Percentiles rank a stretch among this genome's conserved stretches.
These are phyloP conservation scores for Apis dorsata DNA, from an alignment of 1,140 invertebrate genomes.

Conservation along the genomic window DNA sequence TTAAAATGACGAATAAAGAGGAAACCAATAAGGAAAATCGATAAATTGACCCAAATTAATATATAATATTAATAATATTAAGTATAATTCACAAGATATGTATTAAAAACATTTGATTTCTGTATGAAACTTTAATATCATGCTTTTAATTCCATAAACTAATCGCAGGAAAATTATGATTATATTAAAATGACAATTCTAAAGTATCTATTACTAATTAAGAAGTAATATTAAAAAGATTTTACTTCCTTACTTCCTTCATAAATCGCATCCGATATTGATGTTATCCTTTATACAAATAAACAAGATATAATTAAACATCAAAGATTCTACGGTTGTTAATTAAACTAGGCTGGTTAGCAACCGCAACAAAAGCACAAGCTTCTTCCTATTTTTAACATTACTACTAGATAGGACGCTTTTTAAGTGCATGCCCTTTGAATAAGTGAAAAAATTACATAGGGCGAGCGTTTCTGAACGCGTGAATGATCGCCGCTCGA, in stretches of 20 bases:
- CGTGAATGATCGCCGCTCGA: conserved; percentile 20
- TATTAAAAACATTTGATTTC: too few species aligned
- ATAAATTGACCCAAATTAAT: too few species aligned
- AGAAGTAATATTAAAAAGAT: not conserved
- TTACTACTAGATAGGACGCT: not conserved
- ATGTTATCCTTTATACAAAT: conserved; percentile 4
- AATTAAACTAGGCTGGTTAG: not conserved
- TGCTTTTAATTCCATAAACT: not conserved
- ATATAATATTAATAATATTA: too few species aligned
- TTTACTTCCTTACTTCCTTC: conserved; percentile 3
- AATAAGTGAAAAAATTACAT: conserved; percentile 18
- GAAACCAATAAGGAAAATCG: too few species aligned
- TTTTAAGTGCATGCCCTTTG: conserved; percentile 20
- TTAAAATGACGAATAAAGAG: too few species aligned
- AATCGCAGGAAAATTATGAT: too few species aligned
- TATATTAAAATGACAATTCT: too few species aligned
- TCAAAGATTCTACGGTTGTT: conserved; percentile 10
- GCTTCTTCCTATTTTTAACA: conserved; percentile 23
- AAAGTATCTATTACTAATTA: not conserved
- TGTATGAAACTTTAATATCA: not conserved
- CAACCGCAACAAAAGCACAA: not conserved
- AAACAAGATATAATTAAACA: conserved; percentile 42
- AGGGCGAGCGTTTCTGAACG: not conserved
- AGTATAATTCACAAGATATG: too few species aligned
- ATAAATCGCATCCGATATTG: not conserved